These are phyloP conservation scores for Fundulus diaphanus DNA, from an alignment of 2,797 vertebrate species.

Conservation along the genomic window DNA sequence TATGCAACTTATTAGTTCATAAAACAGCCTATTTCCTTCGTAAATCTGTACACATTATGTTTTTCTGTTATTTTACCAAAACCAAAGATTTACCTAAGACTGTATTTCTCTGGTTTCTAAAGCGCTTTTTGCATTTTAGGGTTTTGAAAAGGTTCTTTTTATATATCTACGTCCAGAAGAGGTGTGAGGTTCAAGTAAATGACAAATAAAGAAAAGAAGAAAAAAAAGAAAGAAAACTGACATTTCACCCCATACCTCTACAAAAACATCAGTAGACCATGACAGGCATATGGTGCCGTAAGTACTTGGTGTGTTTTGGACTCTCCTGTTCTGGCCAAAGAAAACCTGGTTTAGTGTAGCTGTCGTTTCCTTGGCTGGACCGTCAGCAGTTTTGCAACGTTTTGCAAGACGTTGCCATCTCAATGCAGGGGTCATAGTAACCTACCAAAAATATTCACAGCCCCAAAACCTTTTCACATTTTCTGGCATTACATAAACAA, in stretches of 20 bases:
- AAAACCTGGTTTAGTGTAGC: slow-evolving; percentile 76
- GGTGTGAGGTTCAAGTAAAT: slow-evolving; percentile 51
- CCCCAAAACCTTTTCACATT: not conserved
- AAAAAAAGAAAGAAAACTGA: slow-evolving; percentile 63
- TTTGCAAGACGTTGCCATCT: slow-evolving; percentile 43
- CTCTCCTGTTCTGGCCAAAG: slow-evolving; percentile 73
- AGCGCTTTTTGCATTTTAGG: slow-evolving; percentile 32
- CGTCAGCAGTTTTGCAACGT: slow-evolving; percentile 24
- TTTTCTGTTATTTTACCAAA: slow-evolving; percentile 48
- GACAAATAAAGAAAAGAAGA: slow-evolving; percentile 60
- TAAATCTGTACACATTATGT: slow-evolving; percentile 51
- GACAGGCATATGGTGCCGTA: slow-evolving; percentile 74
- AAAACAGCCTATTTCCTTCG: slow-evolving; percentile 63
- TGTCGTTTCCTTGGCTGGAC: slow-evolving; percentile 61
- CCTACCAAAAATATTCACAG: not conserved
- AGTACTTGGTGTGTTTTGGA: slow-evolving; percentile 61
- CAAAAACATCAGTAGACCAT: slow-evolving; percentile 68
- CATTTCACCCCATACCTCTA: slow-evolving; percentile 68
- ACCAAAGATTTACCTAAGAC: slow-evolving; percentile 54
- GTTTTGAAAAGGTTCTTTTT: slow-evolving; percentile 32
- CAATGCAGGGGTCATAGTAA: not conserved
- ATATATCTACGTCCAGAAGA: slow-evolving; percentile 41
- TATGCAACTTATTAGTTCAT: slow-evolving; percentile 55
- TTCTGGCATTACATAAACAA: not conserved
- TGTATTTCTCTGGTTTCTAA: slow-evolving; percentile 18